phyloP scores from a whole-genome alignment of 2,797 vertebrate genomes.

The Sebastes steindachneri region DNA sequence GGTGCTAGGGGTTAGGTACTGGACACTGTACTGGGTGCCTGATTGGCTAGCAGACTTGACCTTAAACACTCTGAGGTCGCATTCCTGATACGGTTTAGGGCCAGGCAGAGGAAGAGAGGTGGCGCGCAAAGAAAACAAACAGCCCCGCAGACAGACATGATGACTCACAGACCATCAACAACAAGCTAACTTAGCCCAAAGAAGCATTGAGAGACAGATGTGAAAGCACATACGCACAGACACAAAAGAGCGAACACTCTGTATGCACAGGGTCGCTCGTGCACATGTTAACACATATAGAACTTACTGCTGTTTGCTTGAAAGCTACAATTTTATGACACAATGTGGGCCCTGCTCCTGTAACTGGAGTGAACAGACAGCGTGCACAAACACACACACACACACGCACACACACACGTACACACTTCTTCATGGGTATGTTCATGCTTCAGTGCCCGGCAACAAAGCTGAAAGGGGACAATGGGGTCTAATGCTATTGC shows the following conservation, averaged over 20 bases:
- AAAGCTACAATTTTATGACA: constrained; percentile 40
- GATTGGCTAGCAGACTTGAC: constrained; percentile 61
- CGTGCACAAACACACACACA: constrained; percentile 24
- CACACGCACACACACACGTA: constrained; percentile 22
- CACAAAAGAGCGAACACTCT: background rate
- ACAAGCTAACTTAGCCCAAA: constrained; percentile 15
- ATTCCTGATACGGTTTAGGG: constrained; percentile 63
- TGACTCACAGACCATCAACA: constrained; percentile 51
- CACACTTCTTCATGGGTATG: constrained; percentile 60
- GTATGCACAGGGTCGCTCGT: background rate
- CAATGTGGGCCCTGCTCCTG: constrained; percentile 37
- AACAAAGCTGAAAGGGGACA: constrained; percentile 80
- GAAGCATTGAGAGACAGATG: background rate
- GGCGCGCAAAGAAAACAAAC: constrained; percentile 61
- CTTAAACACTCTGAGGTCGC: constrained; percentile 55
- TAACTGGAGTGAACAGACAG: constrained; percentile 51
- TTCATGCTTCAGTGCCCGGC: constrained; percentile 75
- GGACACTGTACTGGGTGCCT: constrained; percentile 47
- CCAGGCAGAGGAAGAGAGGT: constrained; percentile 50
- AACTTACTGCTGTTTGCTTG: constrained; percentile 16
- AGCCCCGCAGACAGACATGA: constrained; percentile 45
- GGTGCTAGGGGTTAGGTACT: constrained; percentile 33
- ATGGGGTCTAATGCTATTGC: constrained; percentile 70
- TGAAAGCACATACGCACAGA: constrained; percentile 5
- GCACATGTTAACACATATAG: constrained; percentile 30